A percentile compares a stretch with the other conserved stretches of the same genome.
Conservation (phyloP, 2,113 vertebrate genomes). For the Pomatostomus ruficeps region DNA sequence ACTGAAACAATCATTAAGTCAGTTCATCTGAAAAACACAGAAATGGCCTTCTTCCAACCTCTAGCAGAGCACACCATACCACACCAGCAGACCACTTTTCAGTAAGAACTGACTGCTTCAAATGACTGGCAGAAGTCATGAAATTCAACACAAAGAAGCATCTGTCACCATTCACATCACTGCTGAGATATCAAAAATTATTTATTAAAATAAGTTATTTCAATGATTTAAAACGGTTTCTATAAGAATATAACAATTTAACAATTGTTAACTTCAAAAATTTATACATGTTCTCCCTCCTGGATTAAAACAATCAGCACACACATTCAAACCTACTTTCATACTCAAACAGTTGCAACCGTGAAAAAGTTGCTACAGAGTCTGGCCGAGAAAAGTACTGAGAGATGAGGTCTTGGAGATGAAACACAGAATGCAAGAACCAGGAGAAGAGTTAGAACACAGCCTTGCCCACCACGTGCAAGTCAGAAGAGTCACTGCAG, state of each 20-base stretch:
- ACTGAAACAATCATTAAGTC: background rate
- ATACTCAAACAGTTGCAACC: background rate
- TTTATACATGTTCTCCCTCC: background rate
- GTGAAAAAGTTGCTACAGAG: background rate
- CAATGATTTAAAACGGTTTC: background rate
- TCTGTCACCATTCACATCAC: background rate
- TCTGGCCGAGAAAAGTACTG: background rate
- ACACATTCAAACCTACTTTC: background rate
- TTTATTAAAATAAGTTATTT: conserved; percentile 62
- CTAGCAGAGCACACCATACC: background rate
- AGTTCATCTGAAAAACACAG: background rate
- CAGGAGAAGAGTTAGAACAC: background rate
- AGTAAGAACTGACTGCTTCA: background rate
- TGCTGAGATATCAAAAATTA: conserved; percentile 4
- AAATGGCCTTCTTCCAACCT: background rate
- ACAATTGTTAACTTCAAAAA: background rate
- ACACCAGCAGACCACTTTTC: background rate
- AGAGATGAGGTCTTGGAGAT: background rate
- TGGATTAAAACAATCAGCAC: background rate
- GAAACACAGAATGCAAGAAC: background rate
- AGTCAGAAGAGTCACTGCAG: background rate
- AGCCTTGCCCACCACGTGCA: background rate
- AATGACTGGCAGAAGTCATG: background rate
- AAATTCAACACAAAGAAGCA: background rate
- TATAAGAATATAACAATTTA: background rate